These are phyloP conservation scores for Pseudocheirus occidentalis DNA, from an alignment of 2,797 vertebrate species.

Conservation along the genomic window DNA sequence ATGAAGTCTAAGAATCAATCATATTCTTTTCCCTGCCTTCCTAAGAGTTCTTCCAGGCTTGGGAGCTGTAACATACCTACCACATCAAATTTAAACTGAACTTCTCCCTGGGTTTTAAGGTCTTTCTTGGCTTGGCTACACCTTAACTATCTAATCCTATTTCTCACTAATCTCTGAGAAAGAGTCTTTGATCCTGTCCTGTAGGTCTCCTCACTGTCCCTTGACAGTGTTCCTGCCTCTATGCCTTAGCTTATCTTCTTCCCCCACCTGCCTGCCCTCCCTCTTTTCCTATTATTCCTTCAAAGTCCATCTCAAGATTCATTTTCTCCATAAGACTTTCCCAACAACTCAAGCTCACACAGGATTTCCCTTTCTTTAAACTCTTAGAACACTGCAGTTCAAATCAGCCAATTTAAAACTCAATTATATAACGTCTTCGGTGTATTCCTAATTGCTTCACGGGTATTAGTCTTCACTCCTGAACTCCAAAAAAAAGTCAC, in stretches of 20 bases:
- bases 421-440: background rate
- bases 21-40: background rate
- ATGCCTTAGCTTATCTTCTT: background rate
- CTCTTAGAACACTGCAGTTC: background rate
- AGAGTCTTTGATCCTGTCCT: background rate
- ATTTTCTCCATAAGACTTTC: background rate
- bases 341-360: background rate
- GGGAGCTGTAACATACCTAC: background rate
- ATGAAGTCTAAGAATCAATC: background rate
- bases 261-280: background rate
- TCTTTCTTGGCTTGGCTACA: background rate
- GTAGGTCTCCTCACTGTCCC: background rate
- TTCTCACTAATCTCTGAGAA: constrained; percentile 6
- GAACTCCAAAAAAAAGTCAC: background rate
- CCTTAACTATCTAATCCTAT: background rate
- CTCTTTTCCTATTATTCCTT: background rate
- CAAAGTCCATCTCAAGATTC: background rate
- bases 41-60: background rate
- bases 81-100: background rate
- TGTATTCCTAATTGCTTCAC: background rate
- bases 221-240: background rate
- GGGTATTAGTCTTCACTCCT: background rate
- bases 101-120: background rate
- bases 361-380: background rate
- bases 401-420: background rate